Conservation (phyloP, 2,888 invertebrate species). For the Agrotis puta region DNA sequence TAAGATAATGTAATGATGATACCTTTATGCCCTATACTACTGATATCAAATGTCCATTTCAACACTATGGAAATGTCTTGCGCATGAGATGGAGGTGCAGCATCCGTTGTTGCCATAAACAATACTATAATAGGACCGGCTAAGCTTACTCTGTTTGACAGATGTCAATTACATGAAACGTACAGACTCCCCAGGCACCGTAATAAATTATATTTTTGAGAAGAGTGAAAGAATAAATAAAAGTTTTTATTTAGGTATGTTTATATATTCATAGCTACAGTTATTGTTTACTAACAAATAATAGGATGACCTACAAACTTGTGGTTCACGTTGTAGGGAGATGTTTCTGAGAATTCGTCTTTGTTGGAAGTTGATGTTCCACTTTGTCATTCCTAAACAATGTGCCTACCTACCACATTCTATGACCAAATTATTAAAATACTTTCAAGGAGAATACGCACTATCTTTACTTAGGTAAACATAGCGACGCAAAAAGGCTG, state of each 20-base stretch:
- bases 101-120: constrained; percentile 88
- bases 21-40: constrained; percentile 29
- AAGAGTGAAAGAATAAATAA: constrained; percentile 5
- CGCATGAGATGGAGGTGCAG: constrained; percentile 72
- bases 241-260: not conserved
- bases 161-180: constrained; percentile 78
- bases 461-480: not conserved
- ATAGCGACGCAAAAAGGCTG: not conserved
- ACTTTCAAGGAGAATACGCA: not conserved
- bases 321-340: constrained; percentile 7
- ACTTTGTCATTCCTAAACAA: constrained; percentile 6
- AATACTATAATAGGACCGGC: constrained; percentile 83
- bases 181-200: constrained; percentile 13
- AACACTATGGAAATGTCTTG: constrained; percentile 53
- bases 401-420: not conserved
- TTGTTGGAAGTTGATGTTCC: not conserved
- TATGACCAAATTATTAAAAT: not conserved
- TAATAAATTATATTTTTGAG: constrained; percentile 32
- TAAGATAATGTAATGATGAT: constrained; percentile 26
- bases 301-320: constrained; percentile 3
- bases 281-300: constrained; percentile 19
- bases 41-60: constrained; percentile 46
- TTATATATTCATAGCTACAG: not conserved
- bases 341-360: constrained; percentile 19
- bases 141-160: constrained; percentile 82